phyloP scores from a whole-genome alignment of 2,797 vertebrate species.

The Platyrinchus mystaceus region DNA sequence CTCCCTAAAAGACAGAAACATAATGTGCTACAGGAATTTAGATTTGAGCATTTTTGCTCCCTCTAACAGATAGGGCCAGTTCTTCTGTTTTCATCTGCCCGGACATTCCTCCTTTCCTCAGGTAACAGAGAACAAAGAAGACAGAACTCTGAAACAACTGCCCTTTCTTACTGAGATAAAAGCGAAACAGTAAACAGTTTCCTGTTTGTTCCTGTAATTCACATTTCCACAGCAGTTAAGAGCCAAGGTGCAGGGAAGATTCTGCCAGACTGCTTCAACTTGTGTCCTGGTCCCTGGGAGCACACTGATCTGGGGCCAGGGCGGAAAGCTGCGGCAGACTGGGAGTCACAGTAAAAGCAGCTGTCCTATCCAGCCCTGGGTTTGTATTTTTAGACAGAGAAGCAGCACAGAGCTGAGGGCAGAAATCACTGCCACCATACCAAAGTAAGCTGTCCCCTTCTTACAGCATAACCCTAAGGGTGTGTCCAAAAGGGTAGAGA shows the following conservation, averaged over 20 bases:
- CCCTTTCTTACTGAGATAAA: not conserved
- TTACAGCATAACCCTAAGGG: not conserved
- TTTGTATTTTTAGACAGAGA: not conserved
- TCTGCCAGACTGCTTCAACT: not conserved
- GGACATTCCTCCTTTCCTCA: not conserved
- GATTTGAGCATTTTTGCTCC: not conserved
- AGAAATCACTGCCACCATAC: not conserved
- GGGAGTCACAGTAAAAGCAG: not conserved
- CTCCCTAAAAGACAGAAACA: not conserved
- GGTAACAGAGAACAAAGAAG: not conserved
- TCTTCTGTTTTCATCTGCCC: not conserved
- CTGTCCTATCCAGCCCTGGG: not conserved
- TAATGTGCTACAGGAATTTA: not conserved
- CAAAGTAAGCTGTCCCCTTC: not conserved
- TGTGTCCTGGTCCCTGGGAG: accelerated
- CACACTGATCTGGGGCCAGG: not conserved
- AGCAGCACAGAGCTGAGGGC: not conserved
- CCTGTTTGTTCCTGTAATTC: not conserved
- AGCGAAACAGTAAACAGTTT: not conserved
- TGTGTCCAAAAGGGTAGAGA: not conserved
- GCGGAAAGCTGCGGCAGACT: not conserved
- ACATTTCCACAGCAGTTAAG: not conserved
- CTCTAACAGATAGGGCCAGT: accelerated
- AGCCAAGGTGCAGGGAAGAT: not conserved
- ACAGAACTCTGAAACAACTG: not conserved